Conservation (phyloP, 1,140 invertebrate species). For the Macrocentrus cingulum region DNA sequence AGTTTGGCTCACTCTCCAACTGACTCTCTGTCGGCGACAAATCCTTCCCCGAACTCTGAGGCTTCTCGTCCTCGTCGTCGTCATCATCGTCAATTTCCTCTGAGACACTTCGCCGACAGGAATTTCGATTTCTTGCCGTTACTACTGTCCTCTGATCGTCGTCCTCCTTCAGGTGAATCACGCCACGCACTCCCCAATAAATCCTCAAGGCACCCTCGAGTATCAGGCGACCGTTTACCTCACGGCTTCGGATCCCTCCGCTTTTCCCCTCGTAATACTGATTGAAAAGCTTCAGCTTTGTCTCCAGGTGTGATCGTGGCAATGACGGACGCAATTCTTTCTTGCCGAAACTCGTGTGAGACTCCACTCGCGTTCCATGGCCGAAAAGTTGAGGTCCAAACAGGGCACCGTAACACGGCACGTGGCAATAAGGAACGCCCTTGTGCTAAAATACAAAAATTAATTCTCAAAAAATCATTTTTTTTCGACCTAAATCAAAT, state of each 20-base stretch:
- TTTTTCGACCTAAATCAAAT: no score
- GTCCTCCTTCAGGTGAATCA: constrained; percentile 85
- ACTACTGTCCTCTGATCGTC: constrained; percentile 79
- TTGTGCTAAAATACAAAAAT: constrained; percentile 69
- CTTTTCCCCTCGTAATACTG: constrained; percentile 80
- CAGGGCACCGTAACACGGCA: constrained; percentile 85
- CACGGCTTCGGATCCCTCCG: constrained; percentile 72
- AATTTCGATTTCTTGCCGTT: constrained; percentile 71
- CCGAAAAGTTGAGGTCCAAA: constrained; percentile 87
- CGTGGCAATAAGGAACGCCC: constrained; percentile 87
- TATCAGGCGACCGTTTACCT: constrained; percentile 77
- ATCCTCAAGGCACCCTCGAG: constrained; percentile 79
- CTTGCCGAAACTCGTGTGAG: constrained; percentile 82
- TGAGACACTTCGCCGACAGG: constrained; percentile 60
- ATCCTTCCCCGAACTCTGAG: constrained; percentile 36
- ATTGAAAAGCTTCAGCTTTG: constrained; percentile 79
- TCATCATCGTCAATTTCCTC: constrained; percentile 31
- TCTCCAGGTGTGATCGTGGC: constrained; percentile 72
- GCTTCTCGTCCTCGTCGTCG: constrained; percentile 43
- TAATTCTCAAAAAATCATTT: no score
- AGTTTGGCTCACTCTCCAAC: constrained; percentile 44
- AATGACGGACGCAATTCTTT: constrained; percentile 61
- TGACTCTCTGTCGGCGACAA: constrained; percentile 36
- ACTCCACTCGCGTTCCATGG: constrained; percentile 83
- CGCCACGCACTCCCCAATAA: constrained; percentile 81